These are phyloP conservation scores for Vulpes vulpes DNA, from an alignment of 2,113 vertebrate species.

Conservation along the genomic window DNA sequence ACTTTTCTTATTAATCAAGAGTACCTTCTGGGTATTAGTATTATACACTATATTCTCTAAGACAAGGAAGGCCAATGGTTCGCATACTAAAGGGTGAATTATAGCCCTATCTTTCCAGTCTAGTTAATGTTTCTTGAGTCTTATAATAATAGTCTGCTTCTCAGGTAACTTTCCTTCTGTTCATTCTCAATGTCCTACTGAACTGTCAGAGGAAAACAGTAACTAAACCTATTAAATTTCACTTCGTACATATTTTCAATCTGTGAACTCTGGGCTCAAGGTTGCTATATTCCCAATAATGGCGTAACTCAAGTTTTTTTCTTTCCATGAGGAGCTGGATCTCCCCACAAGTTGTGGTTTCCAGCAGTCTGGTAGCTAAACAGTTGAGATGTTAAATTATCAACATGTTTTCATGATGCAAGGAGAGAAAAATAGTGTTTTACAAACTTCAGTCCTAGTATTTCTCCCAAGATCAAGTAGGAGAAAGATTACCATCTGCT, in stretches of 20 bases:
- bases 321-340: slow-evolving; percentile 18
- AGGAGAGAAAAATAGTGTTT: neutral
- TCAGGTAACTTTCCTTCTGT: slow-evolving; percentile 38
- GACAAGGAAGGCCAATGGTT: slow-evolving; percentile 15
- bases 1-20: slow-evolving; percentile 31
- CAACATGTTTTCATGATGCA: slow-evolving; percentile 11
- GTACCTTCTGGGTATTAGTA: neutral
- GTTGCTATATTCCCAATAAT: neutral
- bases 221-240: slow-evolving; percentile 40
- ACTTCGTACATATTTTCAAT: slow-evolving; percentile 42
- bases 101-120: neutral
- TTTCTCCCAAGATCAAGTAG: neutral
- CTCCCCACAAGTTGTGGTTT: slow-evolving; percentile 40
- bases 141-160: neutral
- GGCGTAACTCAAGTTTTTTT: neutral
- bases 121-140: slow-evolving; percentile 41
- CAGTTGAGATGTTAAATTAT: neutral
- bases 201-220: slow-evolving; percentile 13
- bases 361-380: neutral
- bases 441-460: slow-evolving; percentile 50
- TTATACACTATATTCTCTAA: slow-evolving; percentile 49
- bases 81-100: neutral
- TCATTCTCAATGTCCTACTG: neutral
- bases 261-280: slow-evolving; percentile 43
- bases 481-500: slow-evolving; percentile 13